Percentiles rank a stretch among this genome's conserved stretches.
These are phyloP conservation scores for Hirundo rustica DNA, from an alignment of 2,797 vertebrate species.

Conservation along the genomic window DNA sequence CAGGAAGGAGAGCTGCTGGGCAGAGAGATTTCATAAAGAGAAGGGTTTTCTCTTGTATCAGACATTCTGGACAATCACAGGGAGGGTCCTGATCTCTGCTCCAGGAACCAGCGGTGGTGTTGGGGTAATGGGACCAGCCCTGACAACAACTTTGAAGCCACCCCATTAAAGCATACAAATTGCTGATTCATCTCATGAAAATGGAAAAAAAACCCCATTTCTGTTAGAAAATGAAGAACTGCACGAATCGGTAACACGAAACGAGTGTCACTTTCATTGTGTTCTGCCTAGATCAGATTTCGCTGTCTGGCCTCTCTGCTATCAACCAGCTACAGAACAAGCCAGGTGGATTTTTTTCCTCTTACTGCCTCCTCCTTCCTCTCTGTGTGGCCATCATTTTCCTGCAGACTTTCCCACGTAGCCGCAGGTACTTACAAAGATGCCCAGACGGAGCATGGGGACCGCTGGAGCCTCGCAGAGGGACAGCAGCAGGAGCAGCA, in stretches of 20 bases:
- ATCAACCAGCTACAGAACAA: not conserved
- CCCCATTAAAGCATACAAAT: not conserved
- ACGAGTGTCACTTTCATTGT: not conserved
- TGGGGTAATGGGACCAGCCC: not conserved
- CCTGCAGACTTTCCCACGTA: not conserved
- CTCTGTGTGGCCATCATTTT: not conserved
- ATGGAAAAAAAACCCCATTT: not conserved
- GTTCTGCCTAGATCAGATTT: not conserved
- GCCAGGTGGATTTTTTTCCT: not conserved
- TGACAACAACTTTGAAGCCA: not conserved
- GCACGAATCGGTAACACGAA: not conserved
- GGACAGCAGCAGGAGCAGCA: slow-evolving; percentile 91
- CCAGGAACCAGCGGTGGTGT: not conserved
- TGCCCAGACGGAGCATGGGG: slow-evolving; percentile 90
- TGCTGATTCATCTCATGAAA: not conserved
- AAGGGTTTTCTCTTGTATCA: not conserved
- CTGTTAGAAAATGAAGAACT: not conserved
- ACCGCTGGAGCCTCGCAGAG: slow-evolving; percentile 95
- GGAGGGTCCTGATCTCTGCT: not conserved
- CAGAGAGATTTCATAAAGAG: not conserved
- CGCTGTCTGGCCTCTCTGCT: not conserved
- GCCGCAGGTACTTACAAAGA: slow-evolving; percentile 83
- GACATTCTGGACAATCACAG: not conserved
- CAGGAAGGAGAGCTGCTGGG: not conserved
- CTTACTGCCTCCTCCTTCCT: not conserved